These are phyloP conservation scores for Stictocephala bisonia DNA, from an alignment of 2,888 invertebrate species.

Conservation along the genomic window DNA sequence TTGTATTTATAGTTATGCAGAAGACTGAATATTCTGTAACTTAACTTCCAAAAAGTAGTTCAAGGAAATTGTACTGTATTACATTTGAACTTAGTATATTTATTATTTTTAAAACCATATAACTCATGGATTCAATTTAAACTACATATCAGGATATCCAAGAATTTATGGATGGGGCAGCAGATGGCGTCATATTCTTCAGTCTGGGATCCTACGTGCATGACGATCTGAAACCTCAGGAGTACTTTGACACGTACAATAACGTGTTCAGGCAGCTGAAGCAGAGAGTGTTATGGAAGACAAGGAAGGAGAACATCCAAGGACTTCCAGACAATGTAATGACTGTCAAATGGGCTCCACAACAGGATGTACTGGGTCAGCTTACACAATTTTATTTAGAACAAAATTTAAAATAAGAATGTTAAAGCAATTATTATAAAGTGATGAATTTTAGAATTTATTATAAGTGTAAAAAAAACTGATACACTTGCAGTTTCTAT, in stretches of 20 bases:
- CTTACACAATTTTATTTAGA: too few species aligned
- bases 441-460: too few species aligned
- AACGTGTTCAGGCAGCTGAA: constrained; percentile 4
- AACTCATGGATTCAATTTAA: background rate
- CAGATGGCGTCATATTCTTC: constrained; percentile 8
- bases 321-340: constrained; percentile 26
- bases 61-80: too few species aligned
- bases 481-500: too few species aligned
- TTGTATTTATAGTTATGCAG: too few species aligned
- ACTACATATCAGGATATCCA: background rate
- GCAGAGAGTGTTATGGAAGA: constrained; percentile 11
- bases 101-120: background rate
- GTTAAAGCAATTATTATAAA: too few species aligned
- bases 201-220: background rate
- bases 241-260: constrained; percentile 8
- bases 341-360: constrained; percentile 41
- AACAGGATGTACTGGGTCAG: constrained; percentile 41
- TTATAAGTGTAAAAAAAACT: too few species aligned
- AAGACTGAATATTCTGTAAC: too few species aligned
- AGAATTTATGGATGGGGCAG: constrained; percentile 8
- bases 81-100: too few species aligned
- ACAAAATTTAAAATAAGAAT: too few species aligned
- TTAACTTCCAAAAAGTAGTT: too few species aligned
- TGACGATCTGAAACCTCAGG: constrained; percentile 1
- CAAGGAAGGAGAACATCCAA: background rate